Evolutionary conservation across 53 echinoderm and acorn worm genomes (phyloP).

Genomic region (Holothuria leucospilota): DNA sequence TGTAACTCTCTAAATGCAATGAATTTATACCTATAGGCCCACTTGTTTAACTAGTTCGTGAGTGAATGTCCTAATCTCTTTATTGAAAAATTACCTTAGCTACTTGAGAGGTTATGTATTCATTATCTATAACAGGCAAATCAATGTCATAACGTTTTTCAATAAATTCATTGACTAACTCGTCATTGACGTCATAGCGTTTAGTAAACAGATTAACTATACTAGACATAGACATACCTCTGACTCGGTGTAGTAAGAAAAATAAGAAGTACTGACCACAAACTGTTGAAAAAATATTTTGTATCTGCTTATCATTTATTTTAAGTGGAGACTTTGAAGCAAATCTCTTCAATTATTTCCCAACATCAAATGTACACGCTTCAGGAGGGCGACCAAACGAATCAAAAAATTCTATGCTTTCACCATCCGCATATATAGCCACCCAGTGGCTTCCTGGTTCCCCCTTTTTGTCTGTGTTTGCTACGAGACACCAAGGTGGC

Average conservation of each 20-base stretch:
- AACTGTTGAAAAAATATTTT: conserved; percentile 56
- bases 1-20: too few relatives aligned
- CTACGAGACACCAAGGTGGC: conserved; percentile 15
- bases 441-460: conserved; percentile 64
- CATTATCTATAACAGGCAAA: background rate
- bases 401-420: conserved; percentile 69
- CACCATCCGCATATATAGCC: conserved; percentile 44
- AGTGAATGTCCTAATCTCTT: background rate
- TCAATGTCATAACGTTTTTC: background rate
- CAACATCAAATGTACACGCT: background rate
- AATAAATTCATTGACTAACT: conserved; percentile 20
- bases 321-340: background rate
- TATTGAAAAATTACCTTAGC: conserved; percentile 5
- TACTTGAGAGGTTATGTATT: background rate
- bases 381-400: conserved; percentile 64
- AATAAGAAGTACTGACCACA: conserved; percentile 70
- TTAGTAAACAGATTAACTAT: background rate
- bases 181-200: background rate
- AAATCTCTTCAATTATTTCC: background rate
- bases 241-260: conserved; percentile 60
- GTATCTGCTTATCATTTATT: conserved; percentile 47
- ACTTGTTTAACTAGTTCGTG: too few relatives aligned
- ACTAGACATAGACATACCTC: conserved; percentile 11
- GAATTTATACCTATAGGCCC: too few relatives aligned
- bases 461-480: conserved; percentile 49